Evolutionary conservation across 2,113 vertebrate species (phyloP), one percentile per base, ranked within the genome.

Genomic region (Perca flavescens): DNA sequence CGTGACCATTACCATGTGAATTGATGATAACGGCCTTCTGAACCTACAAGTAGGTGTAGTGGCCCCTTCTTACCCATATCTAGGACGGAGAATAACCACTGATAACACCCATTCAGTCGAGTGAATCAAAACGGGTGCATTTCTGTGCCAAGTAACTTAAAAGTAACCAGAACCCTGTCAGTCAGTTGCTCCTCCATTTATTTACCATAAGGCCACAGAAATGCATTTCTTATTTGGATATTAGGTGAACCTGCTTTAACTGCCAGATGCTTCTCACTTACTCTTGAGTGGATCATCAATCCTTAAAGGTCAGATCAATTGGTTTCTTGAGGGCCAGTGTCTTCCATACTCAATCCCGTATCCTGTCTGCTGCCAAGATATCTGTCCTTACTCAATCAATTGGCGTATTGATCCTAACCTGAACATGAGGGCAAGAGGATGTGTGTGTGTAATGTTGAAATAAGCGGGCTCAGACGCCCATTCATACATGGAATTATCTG

Each of bases 321-420:
- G 54, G 66, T 86, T 88, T 89, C 82, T 90, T 77, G 65, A 92
- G 77, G 87, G 65, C 85, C 52, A 22, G 0, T 63, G 76, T 91
- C 77, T 77, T 65, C 75, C 66, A 68, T 79, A 82, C 82, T 88
- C 69, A 69, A 79, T 92, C 65, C 76, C 46, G 60, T 79, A 79
- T 74, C 71, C 63, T 56, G 50, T 43, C 69, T 49, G 31, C 75
- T 79, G 77, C 75, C 66, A 84, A 85, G 79, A 82, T 77, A 87
- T 87, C 79, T 82, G 72, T 88, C 80, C 77, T 77, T 67, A 79
- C 72, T 86, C 84, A 91, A 80, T 90, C 91, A 86, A 83, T 91
- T 89, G 84, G 79, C 31, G n/a, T 70, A 93, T 94, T 80, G 90
- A 93, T 90, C 74, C 74, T 68, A 74, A 85, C 76, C 78, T 46